Evolutionary conservation across 92 coral and sea anemone genomes (phyloP).

Genomic region (Paragorgia papillata): DNA sequence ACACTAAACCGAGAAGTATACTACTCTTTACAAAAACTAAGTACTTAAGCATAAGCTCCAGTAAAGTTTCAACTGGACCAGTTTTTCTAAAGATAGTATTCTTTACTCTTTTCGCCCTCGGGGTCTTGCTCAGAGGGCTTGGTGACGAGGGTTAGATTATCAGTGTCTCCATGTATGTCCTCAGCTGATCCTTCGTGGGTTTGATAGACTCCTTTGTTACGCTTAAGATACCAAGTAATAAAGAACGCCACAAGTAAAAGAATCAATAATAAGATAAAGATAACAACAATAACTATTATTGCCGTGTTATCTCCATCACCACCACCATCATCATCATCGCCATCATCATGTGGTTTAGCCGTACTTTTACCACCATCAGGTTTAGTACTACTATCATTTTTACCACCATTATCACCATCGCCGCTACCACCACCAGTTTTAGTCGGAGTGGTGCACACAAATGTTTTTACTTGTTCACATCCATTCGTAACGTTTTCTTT

Average conservation of each 20-base stretch:
- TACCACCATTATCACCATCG: background rate
- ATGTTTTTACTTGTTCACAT: background rate
- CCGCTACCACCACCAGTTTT: background rate
- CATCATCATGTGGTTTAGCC: background rate
- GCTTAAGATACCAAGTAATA: conserved; percentile 41
- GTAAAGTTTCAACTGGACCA: background rate
- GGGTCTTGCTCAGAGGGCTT: conserved; percentile 30
- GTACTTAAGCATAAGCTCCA: background rate
- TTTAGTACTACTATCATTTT: conserved; percentile 1
- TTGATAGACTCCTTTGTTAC: conserved; percentile 43
- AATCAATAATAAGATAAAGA: conserved; percentile 25
- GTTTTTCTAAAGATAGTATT: conserved; percentile 37
- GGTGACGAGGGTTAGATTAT: conserved; percentile 41
- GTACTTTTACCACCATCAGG: background rate
- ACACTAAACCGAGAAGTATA: too few relatives aligned
- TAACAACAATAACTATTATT: conserved; percentile 33
- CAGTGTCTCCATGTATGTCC: conserved; percentile 41
- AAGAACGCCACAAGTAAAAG: conserved; percentile 17
- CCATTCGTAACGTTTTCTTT: conserved; percentile 17
- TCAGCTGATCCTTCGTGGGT: conserved; percentile 46
- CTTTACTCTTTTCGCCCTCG: conserved; percentile 27
- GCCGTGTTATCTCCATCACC: conserved; percentile 19
- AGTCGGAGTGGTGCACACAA: background rate
- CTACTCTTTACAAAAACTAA: background rate
- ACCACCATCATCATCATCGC: conserved; percentile 17